Evolutionary conservation across 1,140 invertebrate species (phyloP).

Genomic region (Melanaphis sacchari): DNA sequence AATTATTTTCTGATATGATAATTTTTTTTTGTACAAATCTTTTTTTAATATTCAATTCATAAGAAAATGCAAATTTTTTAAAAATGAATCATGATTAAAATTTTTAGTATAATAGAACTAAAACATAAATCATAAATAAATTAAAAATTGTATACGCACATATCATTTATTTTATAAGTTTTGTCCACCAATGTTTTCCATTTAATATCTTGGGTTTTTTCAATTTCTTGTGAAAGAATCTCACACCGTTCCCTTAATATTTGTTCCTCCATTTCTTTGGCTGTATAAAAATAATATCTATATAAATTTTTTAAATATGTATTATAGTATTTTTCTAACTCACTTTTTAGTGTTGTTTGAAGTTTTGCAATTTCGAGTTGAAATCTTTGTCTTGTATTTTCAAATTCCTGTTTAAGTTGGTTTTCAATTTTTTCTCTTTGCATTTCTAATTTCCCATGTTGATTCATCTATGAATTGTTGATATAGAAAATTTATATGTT

Average conservation of each 20-base stretch:
- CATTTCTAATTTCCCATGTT: slow-evolving; percentile 60
- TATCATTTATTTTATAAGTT: slow-evolving; percentile 59
- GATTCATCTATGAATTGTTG: slow-evolving; percentile 58
- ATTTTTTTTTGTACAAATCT: not conserved
- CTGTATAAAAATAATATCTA: slow-evolving; percentile 49
- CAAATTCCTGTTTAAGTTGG: slow-evolving; percentile 61
- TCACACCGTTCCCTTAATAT: slow-evolving; percentile 60
- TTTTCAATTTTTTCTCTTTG: slow-evolving; percentile 60
- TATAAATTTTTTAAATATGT: not conserved
- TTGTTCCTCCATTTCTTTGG: slow-evolving; percentile 61
- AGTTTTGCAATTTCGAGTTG: slow-evolving; percentile 60
- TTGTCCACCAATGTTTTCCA: slow-evolving; percentile 60
- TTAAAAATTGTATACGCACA: not conserved
- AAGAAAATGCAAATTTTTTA: not conserved
- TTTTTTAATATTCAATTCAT: not conserved
- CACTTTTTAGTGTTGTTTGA: slow-evolving; percentile 60
- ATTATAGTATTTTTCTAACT: not conserved
- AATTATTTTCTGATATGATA: no score
- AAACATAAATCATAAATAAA: not conserved
- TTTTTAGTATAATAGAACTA: not conserved
- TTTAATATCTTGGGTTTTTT: slow-evolving; percentile 58
- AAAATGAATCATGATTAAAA: not conserved
- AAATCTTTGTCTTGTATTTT: slow-evolving; percentile 60
- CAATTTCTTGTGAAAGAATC: slow-evolving; percentile 59
- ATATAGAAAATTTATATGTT: not conserved